Evolutionary conservation across 1,140 invertebrate genomes (phyloP).

Genomic region (Hypothenemus hampei): DNA sequence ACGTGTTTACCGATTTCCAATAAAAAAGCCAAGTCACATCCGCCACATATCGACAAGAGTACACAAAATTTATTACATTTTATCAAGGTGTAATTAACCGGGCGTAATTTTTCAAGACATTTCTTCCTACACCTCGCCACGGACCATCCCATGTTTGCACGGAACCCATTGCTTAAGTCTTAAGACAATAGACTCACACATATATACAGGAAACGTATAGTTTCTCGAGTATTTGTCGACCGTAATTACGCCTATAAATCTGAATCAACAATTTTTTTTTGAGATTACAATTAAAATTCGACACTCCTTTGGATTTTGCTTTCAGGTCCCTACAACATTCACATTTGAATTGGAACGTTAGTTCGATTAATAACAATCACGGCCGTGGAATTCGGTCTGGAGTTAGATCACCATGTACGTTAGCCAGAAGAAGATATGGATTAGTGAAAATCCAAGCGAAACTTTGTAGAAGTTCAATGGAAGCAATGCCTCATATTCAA

Average conservation of each 20-base stretch:
- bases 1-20: too few species aligned
- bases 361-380: constrained; percentile 33
- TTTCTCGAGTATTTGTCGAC: constrained; percentile 13
- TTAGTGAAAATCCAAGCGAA: constrained; percentile 43
- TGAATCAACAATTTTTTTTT: constrained; percentile 11
- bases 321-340: constrained; percentile 44
- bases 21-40: too few species aligned
- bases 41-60: too few species aligned
- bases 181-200: constrained; percentile 9
- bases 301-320: constrained; percentile 6
- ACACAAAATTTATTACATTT: constrained; percentile 2
- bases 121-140: constrained; percentile 4
- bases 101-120: background rate
- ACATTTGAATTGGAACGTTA: constrained; percentile 42
- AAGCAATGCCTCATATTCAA: constrained; percentile 69
- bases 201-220: constrained; percentile 9
- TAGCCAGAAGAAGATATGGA: constrained; percentile 40
- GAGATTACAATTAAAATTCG: background rate
- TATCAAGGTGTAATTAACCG: background rate
- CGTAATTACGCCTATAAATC: constrained; percentile 17
- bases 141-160: constrained; percentile 11
- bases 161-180: background rate
- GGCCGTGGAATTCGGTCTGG: constrained; percentile 41
- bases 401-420: constrained; percentile 37
- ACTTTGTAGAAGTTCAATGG: constrained; percentile 40